Conservation (phyloP, 2,113 vertebrate genomes). For the Hystrix brachyura region DNA sequence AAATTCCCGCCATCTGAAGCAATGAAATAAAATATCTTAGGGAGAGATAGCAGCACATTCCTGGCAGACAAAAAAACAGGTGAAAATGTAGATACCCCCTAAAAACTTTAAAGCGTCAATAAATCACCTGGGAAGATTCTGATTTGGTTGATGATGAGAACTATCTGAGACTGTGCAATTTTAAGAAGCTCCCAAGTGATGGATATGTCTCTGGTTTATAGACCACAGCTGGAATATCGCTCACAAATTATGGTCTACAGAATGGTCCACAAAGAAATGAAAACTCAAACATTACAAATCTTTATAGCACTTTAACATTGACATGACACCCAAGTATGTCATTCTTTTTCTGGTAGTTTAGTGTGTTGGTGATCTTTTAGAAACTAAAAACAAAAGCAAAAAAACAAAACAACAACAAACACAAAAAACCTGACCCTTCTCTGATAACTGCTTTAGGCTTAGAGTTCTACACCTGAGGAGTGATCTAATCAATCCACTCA, state of each 20-base stretch:
- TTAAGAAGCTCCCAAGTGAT: not conserved
- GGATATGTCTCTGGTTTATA: not conserved
- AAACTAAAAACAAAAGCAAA: conserved; percentile 24
- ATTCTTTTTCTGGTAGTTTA: not conserved
- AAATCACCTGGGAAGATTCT: conserved; percentile 31
- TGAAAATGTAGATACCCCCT: not conserved
- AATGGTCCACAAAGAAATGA: not conserved
- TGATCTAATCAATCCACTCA: not conserved
- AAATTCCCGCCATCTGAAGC: not conserved
- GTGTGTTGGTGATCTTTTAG: not conserved
- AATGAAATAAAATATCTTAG: conserved; percentile 32
- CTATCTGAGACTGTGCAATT: not conserved
- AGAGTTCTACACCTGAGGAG: not conserved
- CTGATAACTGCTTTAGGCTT: not conserved
- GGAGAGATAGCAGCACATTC: not conserved
- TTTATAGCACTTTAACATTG: not conserved
- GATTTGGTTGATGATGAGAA: not conserved
- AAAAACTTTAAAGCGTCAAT: not conserved
- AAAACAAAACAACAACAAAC: not conserved
- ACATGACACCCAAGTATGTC: not conserved
- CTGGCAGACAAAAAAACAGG: conserved; percentile 16
- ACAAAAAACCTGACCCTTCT: not conserved
- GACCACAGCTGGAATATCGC: not conserved
- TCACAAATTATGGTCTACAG: not conserved
- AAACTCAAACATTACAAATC: not conserved